A percentile compares a stretch with the other conserved stretches of the same genome.
Conservation (phyloP, 2,797 vertebrate species). For the Psittacula echo region DNA sequence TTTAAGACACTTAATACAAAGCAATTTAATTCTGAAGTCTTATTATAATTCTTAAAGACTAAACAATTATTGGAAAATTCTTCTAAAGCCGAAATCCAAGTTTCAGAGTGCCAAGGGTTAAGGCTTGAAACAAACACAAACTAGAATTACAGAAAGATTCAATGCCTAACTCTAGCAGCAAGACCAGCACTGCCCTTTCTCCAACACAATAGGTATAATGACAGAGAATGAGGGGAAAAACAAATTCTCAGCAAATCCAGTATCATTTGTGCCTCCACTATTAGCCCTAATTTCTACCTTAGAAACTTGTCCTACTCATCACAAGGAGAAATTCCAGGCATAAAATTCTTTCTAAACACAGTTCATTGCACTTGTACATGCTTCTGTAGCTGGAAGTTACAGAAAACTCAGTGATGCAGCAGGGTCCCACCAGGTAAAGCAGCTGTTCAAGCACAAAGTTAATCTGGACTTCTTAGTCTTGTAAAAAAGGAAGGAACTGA, state of each 20-base stretch:
- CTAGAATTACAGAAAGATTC: not conserved
- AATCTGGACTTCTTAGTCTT: not conserved
- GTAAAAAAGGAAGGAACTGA: not conserved
- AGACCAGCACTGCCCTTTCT: not conserved
- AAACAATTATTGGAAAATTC: not conserved
- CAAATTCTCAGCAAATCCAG: not conserved
- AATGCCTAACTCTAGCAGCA: not conserved
- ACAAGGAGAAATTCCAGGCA: not conserved
- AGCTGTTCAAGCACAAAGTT: not conserved
- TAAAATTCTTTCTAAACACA: not conserved
- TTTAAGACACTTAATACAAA: not conserved
- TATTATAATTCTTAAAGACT: not conserved
- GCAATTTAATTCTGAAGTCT: not conserved
- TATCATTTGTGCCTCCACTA: not conserved
- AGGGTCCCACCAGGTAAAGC: not conserved
- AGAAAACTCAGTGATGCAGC: not conserved
- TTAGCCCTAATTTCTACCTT: not conserved
- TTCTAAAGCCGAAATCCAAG: not conserved
- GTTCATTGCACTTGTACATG: not conserved
- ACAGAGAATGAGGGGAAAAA: not conserved
- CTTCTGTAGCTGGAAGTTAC: not conserved
- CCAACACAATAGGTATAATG: not conserved
- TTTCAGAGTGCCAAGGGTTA: not conserved
- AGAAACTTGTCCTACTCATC: not conserved
- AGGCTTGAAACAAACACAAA: not conserved